phyloP scores from a whole-genome alignment of 2,888 invertebrate species.

The Gymnoscelis rufifasciata region DNA sequence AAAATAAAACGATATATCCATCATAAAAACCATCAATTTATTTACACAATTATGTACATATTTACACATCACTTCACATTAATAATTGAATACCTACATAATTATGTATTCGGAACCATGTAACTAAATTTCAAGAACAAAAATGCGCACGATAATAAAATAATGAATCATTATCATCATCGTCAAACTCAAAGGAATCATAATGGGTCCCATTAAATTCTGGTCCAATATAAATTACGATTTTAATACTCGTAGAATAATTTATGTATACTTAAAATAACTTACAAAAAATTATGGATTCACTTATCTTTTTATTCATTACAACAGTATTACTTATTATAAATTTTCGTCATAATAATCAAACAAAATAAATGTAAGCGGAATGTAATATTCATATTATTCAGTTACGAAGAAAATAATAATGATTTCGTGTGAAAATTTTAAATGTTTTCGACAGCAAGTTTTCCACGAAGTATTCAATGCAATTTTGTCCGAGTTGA shows the following conservation, averaged over 20 bases:
- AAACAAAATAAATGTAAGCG: too few relatives aligned
- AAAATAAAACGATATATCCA: constrained; percentile 54
- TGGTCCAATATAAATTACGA: constrained; percentile 13
- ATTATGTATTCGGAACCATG: constrained; percentile 32
- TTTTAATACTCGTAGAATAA: too few relatives aligned
- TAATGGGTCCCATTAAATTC: constrained; percentile 19
- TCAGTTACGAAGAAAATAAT: too few relatives aligned
- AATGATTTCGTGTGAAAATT: too few relatives aligned
- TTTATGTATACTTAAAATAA: too few relatives aligned
- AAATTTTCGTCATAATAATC: too few relatives aligned
- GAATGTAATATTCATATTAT: too few relatives aligned
- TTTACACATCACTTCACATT: constrained; percentile 54
- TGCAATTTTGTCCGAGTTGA: background rate
- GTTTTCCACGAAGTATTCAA: background rate
- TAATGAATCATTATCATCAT: constrained; percentile 6
- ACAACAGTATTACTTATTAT: too few relatives aligned
- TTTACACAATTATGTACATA: constrained; percentile 73
- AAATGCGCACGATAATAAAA: constrained; percentile 10
- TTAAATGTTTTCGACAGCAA: too few relatives aligned
- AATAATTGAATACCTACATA: constrained; percentile 60
- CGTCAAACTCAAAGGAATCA: background rate
- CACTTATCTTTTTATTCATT: too few relatives aligned
- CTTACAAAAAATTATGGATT: too few relatives aligned
- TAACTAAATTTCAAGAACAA: constrained; percentile 11
- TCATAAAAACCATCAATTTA: constrained; percentile 78